Evolutionary conservation across 2,113 vertebrate species (phyloP).

Genomic region (Lagenorhynchus albirostris): DNA sequence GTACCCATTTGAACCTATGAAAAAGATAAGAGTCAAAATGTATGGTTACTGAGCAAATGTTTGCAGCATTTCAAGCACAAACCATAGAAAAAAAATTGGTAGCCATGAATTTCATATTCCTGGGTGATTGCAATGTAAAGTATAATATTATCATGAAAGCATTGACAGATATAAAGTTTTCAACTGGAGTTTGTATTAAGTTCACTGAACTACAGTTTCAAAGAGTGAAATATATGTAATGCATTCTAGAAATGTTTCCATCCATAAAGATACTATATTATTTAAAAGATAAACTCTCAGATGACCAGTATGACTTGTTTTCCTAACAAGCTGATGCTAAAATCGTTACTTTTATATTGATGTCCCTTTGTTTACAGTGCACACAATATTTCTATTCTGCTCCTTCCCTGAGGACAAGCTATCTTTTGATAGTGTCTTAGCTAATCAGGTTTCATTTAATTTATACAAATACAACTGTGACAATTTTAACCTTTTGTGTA

Average conservation of each 20-base stretch:
- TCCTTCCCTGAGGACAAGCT: neutral
- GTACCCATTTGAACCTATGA: neutral
- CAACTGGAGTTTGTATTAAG: neutral
- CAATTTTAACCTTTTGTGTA: neutral
- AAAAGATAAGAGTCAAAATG: neutral
- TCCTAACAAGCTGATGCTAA: neutral
- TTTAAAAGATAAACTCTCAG: neutral
- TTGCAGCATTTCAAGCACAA: neutral
- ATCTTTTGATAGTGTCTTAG: neutral
- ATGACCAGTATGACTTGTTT: neutral
- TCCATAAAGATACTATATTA: neutral
- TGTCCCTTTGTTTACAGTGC: neutral
- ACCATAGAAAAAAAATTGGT: neutral
- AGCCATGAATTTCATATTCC: neutral
- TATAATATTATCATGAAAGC: neutral
- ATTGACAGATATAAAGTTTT: neutral
- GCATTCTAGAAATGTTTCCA: neutral
- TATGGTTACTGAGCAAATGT: neutral
- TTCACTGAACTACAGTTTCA: neutral
- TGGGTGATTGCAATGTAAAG: neutral
- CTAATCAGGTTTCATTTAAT: neutral
- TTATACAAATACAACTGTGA: neutral
- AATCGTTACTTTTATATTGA: neutral
- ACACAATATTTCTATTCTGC: neutral
- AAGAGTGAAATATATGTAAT: neutral